phyloP scores from a whole-genome alignment of 2,113 vertebrate genomes.

The Ptychochromis oligacanthus region DNA sequence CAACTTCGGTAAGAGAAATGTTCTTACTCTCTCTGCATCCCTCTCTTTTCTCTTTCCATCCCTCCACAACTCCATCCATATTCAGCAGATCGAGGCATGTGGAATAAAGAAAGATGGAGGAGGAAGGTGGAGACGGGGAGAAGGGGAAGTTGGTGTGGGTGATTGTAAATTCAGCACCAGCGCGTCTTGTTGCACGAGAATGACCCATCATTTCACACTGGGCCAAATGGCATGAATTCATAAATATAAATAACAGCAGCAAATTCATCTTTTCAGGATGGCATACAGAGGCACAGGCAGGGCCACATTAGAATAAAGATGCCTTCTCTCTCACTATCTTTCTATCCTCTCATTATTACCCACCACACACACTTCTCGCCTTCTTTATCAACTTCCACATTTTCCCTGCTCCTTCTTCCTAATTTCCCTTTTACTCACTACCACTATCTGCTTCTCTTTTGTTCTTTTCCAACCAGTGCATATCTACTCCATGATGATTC shows the following conservation, averaged over 20 bases:
- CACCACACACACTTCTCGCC: slow-evolving; percentile 29
- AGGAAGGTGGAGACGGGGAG: slow-evolving; percentile 7
- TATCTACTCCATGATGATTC: slow-evolving; percentile 16
- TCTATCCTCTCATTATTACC: slow-evolving; percentile 45
- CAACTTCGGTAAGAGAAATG: slow-evolving; percentile 61
- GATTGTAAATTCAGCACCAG: slow-evolving; percentile 85
- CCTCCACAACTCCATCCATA: slow-evolving; percentile 75
- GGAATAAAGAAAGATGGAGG: slow-evolving; percentile 63
- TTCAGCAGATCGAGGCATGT: slow-evolving; percentile 79
- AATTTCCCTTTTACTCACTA: slow-evolving; percentile 5
- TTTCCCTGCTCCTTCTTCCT: slow-evolving; percentile 28
- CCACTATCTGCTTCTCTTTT: slow-evolving; percentile 26
- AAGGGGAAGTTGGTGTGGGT: slow-evolving; percentile 25
- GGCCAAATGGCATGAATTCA: slow-evolving; percentile 85
- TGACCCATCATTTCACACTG: slow-evolving; percentile 85
- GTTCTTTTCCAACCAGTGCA: slow-evolving; percentile 14
- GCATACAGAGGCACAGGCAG: slow-evolving; percentile 66
- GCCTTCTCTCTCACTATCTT: slow-evolving; percentile 54
- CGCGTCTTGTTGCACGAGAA: slow-evolving; percentile 83
- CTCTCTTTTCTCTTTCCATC: slow-evolving; percentile 21
- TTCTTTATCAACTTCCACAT: slow-evolving; percentile 57
- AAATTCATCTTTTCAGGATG: slow-evolving; percentile 78
- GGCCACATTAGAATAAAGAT: slow-evolving; percentile 73
- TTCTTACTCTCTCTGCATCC: slow-evolving; percentile 28
- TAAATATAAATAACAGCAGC: slow-evolving; percentile 85